Evolutionary conservation across 92 coral and sea anemone species (phyloP).

Genomic region (Zoanthus sociatus): DNA sequence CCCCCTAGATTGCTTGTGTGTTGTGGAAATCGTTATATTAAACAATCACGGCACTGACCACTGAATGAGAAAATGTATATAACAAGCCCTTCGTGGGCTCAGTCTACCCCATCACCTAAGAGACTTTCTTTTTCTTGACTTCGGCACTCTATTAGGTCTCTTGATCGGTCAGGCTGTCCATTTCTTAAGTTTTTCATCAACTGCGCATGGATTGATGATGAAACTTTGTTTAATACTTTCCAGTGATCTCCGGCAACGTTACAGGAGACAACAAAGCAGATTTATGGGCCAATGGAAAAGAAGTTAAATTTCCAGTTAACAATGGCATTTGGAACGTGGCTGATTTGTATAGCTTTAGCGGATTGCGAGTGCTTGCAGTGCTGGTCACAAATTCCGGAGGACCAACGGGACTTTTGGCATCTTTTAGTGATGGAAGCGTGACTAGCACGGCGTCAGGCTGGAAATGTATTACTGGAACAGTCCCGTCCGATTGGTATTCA

Average conservation of each 20-base stretch:
- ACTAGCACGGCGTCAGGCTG: slow-evolving; percentile 57
- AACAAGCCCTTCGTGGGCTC: too few species aligned
- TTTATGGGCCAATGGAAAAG: slow-evolving; percentile 10
- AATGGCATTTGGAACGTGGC: not conserved
- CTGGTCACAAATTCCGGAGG: slow-evolving; percentile 68
- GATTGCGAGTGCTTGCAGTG: slow-evolving; percentile 71
- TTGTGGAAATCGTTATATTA: too few species aligned
- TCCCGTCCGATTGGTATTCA: slow-evolving; percentile 56
- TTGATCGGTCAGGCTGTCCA: too few species aligned
- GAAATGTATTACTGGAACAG: slow-evolving; percentile 68
- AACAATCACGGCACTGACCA: too few species aligned
- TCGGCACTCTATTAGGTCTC: too few species aligned
- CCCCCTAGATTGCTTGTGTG: too few species aligned
- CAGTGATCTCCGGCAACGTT: not conserved
- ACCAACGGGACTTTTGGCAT: slow-evolving; percentile 26
- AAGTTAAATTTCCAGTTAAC: not conserved
- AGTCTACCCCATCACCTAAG: too few species aligned
- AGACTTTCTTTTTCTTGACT: too few species aligned
- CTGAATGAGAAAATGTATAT: too few species aligned
- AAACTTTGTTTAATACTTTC: not conserved
- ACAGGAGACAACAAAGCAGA: not conserved
- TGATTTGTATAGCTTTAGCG: slow-evolving; percentile 53
- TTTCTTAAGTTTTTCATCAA: too few species aligned
- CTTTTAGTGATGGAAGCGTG: slow-evolving; percentile 68
- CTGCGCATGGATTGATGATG: too few species aligned